phyloP scores from a whole-genome alignment of 2,113 vertebrate species.

The Neolamprologus variostigma region DNA sequence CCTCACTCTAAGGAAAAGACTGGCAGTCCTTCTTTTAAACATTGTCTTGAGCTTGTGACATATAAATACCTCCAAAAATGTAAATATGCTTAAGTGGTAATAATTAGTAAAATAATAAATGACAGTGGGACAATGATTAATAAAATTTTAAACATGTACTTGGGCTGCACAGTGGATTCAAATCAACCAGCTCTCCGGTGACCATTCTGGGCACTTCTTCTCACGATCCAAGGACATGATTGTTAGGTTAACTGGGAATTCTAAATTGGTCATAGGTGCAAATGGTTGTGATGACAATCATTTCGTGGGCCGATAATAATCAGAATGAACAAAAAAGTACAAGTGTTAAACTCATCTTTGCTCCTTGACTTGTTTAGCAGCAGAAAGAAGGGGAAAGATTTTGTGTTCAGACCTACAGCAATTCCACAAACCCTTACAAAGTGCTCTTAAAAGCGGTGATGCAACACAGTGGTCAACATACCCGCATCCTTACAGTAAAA shows the following conservation, averaged over 20 bases:
- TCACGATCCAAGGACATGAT: neutral
- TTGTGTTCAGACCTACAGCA: neutral
- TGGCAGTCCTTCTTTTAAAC: neutral
- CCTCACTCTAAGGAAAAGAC: neutral
- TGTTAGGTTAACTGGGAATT: neutral
- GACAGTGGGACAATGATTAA: fast-evolving
- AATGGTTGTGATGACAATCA: fast-evolving
- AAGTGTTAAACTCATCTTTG: neutral
- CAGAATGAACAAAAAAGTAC: neutral
- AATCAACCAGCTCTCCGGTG: neutral
- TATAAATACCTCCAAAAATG: neutral
- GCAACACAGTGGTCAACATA: neutral
- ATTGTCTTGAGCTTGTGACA: neutral
- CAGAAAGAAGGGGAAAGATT: neutral
- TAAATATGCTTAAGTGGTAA: neutral
- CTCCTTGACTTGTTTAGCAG: neutral
- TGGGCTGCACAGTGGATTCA: neutral
- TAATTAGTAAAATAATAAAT: neutral
- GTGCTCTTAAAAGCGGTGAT: fast-evolving
- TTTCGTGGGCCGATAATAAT: neutral
- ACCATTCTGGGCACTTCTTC: neutral
- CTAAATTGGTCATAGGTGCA: neutral
- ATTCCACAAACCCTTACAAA: neutral
- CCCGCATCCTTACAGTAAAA: neutral
- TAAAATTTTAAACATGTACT: fast-evolving